A percentile compares a stretch with the other conserved stretches of the same genome.
These are phyloP conservation scores for Forbesichthys papilliferus DNA, from an alignment of 2,113 vertebrate genomes.

Conservation along the genomic window DNA sequence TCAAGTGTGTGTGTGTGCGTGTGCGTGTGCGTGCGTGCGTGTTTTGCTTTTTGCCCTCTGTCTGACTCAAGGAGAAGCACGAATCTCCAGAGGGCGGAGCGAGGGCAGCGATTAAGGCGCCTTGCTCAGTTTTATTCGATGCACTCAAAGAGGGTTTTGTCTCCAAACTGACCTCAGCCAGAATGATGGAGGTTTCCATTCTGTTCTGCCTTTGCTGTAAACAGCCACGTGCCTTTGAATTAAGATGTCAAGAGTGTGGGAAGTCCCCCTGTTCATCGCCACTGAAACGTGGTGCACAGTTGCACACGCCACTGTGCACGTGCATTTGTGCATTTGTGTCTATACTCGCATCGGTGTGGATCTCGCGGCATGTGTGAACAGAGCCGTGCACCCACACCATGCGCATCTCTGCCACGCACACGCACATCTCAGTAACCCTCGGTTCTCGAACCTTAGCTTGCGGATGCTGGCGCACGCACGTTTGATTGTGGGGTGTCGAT, in stretches of 20 bases:
- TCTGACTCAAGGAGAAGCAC: constrained; percentile 61
- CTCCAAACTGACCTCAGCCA: constrained; percentile 63
- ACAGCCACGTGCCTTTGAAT: constrained; percentile 40
- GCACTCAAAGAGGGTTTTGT: constrained; percentile 44
- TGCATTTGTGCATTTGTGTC: neutral
- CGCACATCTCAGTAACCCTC: constrained; percentile 24
- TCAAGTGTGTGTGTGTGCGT: constrained; percentile 4
- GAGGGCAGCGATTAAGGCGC: constrained; percentile 62
- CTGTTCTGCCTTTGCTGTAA: constrained; percentile 11
- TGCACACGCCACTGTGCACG: constrained; percentile 12
- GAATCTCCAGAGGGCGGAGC: constrained; percentile 53
- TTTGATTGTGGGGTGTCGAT: constrained; percentile 50
- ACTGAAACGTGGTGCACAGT: constrained; percentile 38
- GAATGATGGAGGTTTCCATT: constrained; percentile 40
- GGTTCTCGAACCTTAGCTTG: constrained; percentile 48
- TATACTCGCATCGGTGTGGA: neutral
- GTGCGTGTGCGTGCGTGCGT: neutral
- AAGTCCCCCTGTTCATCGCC: constrained; percentile 61
- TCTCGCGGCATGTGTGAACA: constrained; percentile 31
- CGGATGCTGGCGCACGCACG: constrained; percentile 44
- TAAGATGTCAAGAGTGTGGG: constrained; percentile 63
- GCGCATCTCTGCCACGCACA: neutral
- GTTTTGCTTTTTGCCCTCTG: constrained; percentile 51
- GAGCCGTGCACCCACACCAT: no score
- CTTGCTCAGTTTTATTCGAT: constrained; percentile 60